Base-by-base conservation (phyloP, 2,888 invertebrate genomes). In the Zeuzera pyrina region DNA sequence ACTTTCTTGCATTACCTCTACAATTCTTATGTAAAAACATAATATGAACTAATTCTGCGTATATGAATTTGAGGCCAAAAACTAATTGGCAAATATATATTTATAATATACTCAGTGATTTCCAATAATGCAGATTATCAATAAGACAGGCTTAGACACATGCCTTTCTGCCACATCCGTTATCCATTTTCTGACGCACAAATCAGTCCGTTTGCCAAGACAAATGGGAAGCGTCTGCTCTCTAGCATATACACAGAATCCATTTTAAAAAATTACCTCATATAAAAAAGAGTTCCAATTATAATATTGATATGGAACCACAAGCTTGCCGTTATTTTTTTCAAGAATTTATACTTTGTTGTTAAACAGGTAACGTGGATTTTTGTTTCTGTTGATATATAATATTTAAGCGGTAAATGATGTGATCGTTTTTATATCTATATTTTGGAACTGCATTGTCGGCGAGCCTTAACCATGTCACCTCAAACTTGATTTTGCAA, bases 191-290 rank as follows among this genome's bases (percentile, higher is more conserved):
- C 64, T 64, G 63, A 78, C 79, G 77, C 79, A 73, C 78, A 72
- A 70, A 76, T 78, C 79, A 78, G 69, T 77, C 72, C 76, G 70
- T 81, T 83, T 79, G 74, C 67, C 56, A 76, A 83, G 81, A 83
- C 68, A 77, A 81, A 83, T 81, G 70, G 67, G 53, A 47, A 42
- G 60, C 55, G 68, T 62, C 68, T 69, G 58, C 62, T 51, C 50
- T 56, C 57, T 53, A 59, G 60, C 59, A 61, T 60, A 57, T 57
- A 67, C 67, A 62, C 55, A 53, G 53, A 57, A 64, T 65, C 65
- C 60, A 67, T 71, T 76, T 73, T 62, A 62, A 66, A 74, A 78
- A 77, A 74, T 73, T 61, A 66, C 67, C 59, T 44, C n/a, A n/a
- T n/a, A n/a, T n/a, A 52, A 57, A 71, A 73, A 72, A 65, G 61